These are phyloP conservation scores for Silurus meridionalis DNA, from an alignment of 2,113 vertebrate species.

Conservation along the genomic window DNA sequence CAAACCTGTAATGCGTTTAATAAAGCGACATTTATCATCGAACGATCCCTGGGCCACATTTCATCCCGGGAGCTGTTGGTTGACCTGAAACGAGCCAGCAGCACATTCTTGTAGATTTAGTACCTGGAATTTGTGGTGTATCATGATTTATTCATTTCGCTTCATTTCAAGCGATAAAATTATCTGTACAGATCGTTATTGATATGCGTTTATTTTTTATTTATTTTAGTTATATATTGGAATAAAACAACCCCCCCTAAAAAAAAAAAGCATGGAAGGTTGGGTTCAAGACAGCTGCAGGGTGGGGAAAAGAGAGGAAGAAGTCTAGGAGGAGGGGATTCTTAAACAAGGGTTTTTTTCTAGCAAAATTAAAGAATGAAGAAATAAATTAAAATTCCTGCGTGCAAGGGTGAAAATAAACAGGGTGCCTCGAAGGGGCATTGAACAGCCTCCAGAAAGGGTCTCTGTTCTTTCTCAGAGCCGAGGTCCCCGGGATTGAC, in stretches of 20 bases:
- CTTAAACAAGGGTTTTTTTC: conserved; percentile 87
- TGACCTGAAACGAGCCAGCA: conserved; percentile 74
- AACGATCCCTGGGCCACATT: conserved; percentile 66
- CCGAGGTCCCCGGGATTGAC: conserved; percentile 66
- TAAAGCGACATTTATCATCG: conserved; percentile 64
- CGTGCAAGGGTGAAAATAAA: conserved; percentile 98
- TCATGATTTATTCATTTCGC: too few relatives aligned
- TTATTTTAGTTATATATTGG: background rate
- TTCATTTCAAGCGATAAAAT: too few relatives aligned
- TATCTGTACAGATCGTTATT: background rate
- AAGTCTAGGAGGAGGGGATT: conserved; percentile 68
- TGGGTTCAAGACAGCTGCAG: conserved; percentile 85
- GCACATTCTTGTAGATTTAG: conserved; percentile 68
- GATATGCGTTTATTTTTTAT: background rate
- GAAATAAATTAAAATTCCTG: conserved; percentile 98
- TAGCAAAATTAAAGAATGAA: conserved; percentile 67
- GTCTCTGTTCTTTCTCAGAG: conserved; percentile 89
- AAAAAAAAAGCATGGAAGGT: too few relatives aligned
- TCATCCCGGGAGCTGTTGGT: conserved; percentile 58
- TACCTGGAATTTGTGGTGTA: conserved; percentile 22
- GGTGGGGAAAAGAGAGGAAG: conserved; percentile 53
- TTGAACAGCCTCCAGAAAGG: conserved; percentile 81
- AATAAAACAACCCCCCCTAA: background rate
- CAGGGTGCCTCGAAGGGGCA: conserved; percentile 89
- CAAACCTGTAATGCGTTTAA: conserved; percentile 75